These are phyloP conservation scores for Periophthalmus modestus DNA, from an alignment of 2,113 vertebrate genomes.

Conservation along the genomic window DNA sequence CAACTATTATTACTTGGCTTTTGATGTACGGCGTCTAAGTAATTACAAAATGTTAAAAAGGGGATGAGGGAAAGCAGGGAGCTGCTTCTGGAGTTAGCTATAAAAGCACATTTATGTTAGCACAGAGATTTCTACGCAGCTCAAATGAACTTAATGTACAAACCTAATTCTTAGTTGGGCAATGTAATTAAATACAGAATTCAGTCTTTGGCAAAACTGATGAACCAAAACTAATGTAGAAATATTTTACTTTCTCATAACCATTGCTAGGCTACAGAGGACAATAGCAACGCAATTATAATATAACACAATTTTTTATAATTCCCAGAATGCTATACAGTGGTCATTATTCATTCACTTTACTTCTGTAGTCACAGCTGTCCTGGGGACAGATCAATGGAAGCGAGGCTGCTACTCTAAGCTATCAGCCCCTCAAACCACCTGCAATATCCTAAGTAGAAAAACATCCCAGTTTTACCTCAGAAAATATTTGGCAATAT, in stretches of 20 bases:
- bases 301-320: too few relatives aligned
- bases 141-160: slow-evolving; percentile 67
- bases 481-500: not conserved
- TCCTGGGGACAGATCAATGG: too few relatives aligned
- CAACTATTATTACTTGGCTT: slow-evolving; percentile 97
- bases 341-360: too few relatives aligned
- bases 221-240: not conserved
- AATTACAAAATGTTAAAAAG: slow-evolving; percentile 88
- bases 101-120: slow-evolving; percentile 78
- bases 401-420: too few relatives aligned
- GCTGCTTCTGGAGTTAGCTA: slow-evolving; percentile 81
- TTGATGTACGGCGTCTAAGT: slow-evolving; percentile 96
- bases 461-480: not conserved
- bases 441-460: not conserved
- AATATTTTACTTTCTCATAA: not conserved
- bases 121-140: slow-evolving; percentile 80
- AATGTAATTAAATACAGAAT: not conserved
- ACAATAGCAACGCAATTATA: not conserved
- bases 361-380: too few relatives aligned
- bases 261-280: not conserved
- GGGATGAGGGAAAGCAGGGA: slow-evolving; percentile 65
- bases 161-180: not conserved
- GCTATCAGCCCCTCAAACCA: not conserved
- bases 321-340: too few relatives aligned
- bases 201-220: not conserved